phyloP scores from a whole-genome alignment of 2,888 invertebrate species.

The Smittia sp. region DNA sequence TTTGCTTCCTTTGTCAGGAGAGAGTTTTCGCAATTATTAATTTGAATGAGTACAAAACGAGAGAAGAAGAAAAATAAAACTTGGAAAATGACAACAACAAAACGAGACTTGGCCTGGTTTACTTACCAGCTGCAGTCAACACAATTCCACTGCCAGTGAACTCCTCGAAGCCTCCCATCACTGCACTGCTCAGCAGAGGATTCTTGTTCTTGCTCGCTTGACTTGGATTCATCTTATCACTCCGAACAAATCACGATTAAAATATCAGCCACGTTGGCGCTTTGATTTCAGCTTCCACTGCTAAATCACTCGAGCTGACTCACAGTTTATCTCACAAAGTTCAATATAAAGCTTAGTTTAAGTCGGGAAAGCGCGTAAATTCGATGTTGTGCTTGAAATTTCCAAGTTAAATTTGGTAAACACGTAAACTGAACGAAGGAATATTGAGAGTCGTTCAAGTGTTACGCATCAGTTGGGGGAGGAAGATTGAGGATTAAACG shows the following conservation, averaged over 20 bases:
- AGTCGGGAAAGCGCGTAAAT: too few relatives aligned
- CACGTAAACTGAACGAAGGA: too few relatives aligned
- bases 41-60: constrained; percentile 38
- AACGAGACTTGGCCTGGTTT: neutral
- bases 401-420: too few relatives aligned
- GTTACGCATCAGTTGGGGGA: too few relatives aligned
- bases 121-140: constrained; percentile 36
- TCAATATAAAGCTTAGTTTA: too few relatives aligned
- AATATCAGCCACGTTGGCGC: constrained; percentile 9
- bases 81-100: too few relatives aligned
- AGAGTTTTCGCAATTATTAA: constrained; percentile 23
- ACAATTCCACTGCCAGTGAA: constrained; percentile 12
- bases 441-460: too few relatives aligned
- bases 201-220: constrained; percentile 55
- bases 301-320: too few relatives aligned
- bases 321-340: too few relatives aligned
- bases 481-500: too few relatives aligned
- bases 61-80: constrained; percentile 1
- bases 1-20: neutral
- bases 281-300: too few relatives aligned
- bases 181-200: constrained; percentile 70
- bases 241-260: neutral
- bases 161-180: constrained; percentile 56
- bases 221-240: constrained; percentile 14
- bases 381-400: too few relatives aligned